phyloP scores from a whole-genome alignment of 2,797 vertebrate genomes.

The Molossus alvarezi region DNA sequence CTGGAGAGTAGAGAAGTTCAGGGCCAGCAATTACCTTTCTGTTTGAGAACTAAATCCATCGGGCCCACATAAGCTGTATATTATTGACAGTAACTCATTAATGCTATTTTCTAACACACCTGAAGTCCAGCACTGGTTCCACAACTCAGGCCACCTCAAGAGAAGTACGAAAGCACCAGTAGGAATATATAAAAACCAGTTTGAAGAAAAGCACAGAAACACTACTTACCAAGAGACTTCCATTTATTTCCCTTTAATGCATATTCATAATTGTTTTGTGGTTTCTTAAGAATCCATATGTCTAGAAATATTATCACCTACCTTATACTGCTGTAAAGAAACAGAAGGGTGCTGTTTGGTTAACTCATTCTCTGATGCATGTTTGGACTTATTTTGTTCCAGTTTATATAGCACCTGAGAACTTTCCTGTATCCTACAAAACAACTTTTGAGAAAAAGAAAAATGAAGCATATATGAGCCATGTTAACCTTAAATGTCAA shows the following conservation, averaged over 20 bases:
- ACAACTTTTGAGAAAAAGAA: slow-evolving; percentile 91
- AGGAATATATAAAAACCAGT: not conserved
- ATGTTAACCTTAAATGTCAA: not conserved
- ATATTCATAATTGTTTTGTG: not conserved
- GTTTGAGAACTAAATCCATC: not conserved
- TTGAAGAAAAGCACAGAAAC: slow-evolving; percentile 10
- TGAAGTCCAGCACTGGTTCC: not conserved
- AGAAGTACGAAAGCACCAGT: not conserved
- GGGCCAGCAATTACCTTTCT: not conserved
- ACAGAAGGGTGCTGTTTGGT: slow-evolving; percentile 74
- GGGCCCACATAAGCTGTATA: not conserved
- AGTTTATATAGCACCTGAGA: slow-evolving; percentile 94
- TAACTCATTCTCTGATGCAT: slow-evolving; percentile 74
- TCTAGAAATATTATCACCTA: slow-evolving; percentile 80
- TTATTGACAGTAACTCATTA: not conserved
- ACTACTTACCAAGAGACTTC: not conserved
- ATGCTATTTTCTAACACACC: not conserved
- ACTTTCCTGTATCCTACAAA: slow-evolving; percentile 96
- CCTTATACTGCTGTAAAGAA: slow-evolving; percentile 90
- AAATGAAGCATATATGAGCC: slow-evolving; percentile 55
- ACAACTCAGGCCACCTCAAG: not conserved
- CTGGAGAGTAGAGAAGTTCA: not conserved
- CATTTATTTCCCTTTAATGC: not conserved
- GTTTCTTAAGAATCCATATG: not conserved
- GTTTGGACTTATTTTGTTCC: slow-evolving; percentile 88